Evolutionary conservation across 2,797 vertebrate species (phyloP), one percentile per base, ranked within the genome.

Genomic region (Adelosebastes latens): DNA sequence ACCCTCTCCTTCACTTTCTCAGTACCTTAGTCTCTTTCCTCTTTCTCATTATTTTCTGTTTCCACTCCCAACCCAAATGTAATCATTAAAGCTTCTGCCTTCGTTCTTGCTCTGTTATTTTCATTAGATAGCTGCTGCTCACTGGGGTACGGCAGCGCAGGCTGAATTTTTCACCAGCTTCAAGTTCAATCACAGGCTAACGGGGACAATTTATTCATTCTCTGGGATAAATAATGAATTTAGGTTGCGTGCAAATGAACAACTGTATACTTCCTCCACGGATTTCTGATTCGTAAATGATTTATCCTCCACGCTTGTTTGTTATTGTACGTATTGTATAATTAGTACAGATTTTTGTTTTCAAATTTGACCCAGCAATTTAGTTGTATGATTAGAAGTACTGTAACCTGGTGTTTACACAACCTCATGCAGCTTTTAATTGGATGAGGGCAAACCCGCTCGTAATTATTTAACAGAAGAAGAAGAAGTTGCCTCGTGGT

Each of bases 181-280:
- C 74, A 82, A 91, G 92, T 93, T 94, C 89, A 94, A 82, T 90
- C 87, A 58, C 79, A 82, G 91, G 89, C 91, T 89, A 89, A 79
- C n/a, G 0, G 82, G 55, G 81, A 93, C 89, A 79, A 93, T 93
- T 89, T 94, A 93, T 93, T 92, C 87, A 72, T 82, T 89, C 82
- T 78, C 84, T 2, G 77, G 76, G 83, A 94, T 94, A 88, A 94
- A 94, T 93, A 91, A 94, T 94, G 87, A 91, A 94, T 94, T 93
- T 91, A 82, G 92, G 94, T 87, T 94, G 86, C 31, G 46, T 73
- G 76, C 87, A 91, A 91, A 93, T 78, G 72, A 91, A 88, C 69
- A 82, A 86, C 79, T 59, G 62, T 79, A 75, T 32, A 25, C 67
- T 78, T 60, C 65, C 82, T 85, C 85, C 6, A 16, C 83, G 85